Evolutionary conservation across 2,888 invertebrate genomes (phyloP), one percentile per base, ranked within the genome.

Genomic region (Liodrosophila aerea): DNA sequence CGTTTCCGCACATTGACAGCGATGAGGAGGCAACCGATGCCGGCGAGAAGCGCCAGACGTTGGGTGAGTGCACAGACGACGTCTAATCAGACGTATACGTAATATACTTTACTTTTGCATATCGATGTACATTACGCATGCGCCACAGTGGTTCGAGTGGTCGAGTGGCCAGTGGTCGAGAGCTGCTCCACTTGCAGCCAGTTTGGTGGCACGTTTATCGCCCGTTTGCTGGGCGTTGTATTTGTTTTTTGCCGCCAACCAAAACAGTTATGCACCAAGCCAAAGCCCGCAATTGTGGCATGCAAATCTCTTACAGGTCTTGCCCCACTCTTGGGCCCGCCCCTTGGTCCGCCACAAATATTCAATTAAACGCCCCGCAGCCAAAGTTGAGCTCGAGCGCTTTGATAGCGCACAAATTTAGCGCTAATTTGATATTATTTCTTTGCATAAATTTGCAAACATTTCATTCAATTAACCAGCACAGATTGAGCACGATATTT

Each of bases 1-100:
- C 92, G 39, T 93, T 94, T 89, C 94, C 94, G 63, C 94, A 94
- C 88, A 94, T 94, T 76, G 94, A 94, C 89, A 94, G 94, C 87
- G 94, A 94, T 82, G 94, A 94, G 77, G 94, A 94, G 87, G 92
- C 91, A 87, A 64, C 85, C 40, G 86, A 91, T 43, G 64, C 44
- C 30, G 74, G 63, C 52, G 87, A 91, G 87, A 90, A 90, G 87
- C 85, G 81, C 18, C 70, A 81, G 61, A 62, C 69, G 41, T 36
- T 73, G 59, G 83, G 77, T 64, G 64, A 77, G 66, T 65, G 51
- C 13, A 44, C 40, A 50, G 11, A 45, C n/a, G n/a, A n/a, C n/a
- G n/a, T n/a, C 61, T 67, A 39, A 75, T 50, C 41, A 51, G 9
- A 47, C 67, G 75, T 81, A 81, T 74, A 77, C 78, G 64, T 78